Base-by-base conservation (phyloP, 2,888 invertebrate genomes). In the Drosophila villosipedis region DNA sequence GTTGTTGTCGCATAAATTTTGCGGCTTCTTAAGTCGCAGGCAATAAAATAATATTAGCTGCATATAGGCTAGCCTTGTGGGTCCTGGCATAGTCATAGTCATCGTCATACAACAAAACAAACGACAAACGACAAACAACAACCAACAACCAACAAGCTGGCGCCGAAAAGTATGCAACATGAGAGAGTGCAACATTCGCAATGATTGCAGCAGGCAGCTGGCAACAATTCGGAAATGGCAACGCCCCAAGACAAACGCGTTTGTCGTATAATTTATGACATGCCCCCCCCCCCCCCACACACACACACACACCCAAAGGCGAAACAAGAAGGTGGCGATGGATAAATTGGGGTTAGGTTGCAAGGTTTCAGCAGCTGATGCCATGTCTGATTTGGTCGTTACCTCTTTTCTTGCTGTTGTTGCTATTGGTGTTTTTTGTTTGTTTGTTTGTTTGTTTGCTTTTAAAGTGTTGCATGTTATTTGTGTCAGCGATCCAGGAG, bases 1-100 rank as follows among this genome's bases (percentile, higher is more conserved):
- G 88, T 88, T 90, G 83, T 91, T 90, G 90, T 91, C 91, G 89
- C 90, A 88, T 91, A 91, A 88, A 88, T 90, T 88, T 91, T 90
- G 90, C 83, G 91, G 91, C 88, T 88, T 88, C 90, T 91, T 88
- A 91, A 88, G 88, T 88, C 90, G 83, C 90, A 88, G 79, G 88
- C 91, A 88, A 88, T 88, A 88, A 91, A 88, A 88, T 91, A 91
- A 90, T 91, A 88, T 88, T 88, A 88, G 88, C 90, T 90, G 91
- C 91, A 87, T 84, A 84, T 47, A 47, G 47, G 47, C 47, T 16
- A 47, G 47, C 22, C 88, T 87, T 52, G 54, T 22, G 7, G 16
- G 22, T 43, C 41, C 67, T 70, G 31, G 35, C 22, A 30, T 53
- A 43, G 22, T 47, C 47, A 47, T 4, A 57, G 35, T 25, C 28